Evolutionary conservation across 92 coral and sea anemone genomes (phyloP).

Genomic region (Epizoanthus fatuus): DNA sequence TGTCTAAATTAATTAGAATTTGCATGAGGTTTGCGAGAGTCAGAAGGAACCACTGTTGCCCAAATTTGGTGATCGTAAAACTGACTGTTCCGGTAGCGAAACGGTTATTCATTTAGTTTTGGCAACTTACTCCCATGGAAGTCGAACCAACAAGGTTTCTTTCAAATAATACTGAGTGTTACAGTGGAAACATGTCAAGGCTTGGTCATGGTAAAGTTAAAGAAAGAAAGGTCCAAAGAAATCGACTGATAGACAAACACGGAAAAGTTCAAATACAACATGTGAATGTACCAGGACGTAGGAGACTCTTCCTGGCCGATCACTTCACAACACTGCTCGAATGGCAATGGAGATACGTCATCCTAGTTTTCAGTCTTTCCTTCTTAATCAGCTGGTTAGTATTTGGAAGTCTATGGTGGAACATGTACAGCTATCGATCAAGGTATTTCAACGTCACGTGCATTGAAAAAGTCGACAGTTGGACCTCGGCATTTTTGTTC

Average conservation of each 20-base stretch:
- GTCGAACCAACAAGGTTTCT: too few relatives aligned
- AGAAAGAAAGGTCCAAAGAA: conserved; percentile 56
- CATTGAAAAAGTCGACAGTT: conserved; percentile 79
- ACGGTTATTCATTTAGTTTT: too few relatives aligned
- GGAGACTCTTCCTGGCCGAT: conserved; percentile 78
- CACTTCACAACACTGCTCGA: conserved; percentile 95
- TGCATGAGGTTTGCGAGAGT: too few relatives aligned
- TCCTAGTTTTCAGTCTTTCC: conserved; percentile 72
- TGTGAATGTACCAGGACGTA: conserved; percentile 75
- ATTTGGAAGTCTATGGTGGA: conserved; percentile 95
- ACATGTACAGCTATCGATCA: conserved; percentile 72
- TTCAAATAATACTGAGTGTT: too few relatives aligned
- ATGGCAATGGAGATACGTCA: conserved; percentile 89
- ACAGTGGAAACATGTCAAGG: too few relatives aligned
- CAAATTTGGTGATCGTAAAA: too few relatives aligned
- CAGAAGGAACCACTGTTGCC: too few relatives aligned
- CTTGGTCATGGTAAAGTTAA: too few relatives aligned
- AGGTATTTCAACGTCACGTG: conserved; percentile 64
- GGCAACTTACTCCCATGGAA: too few relatives aligned
- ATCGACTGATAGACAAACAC: conserved; percentile 72
- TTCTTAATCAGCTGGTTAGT: conserved; percentile 89
- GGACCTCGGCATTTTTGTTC: conserved; percentile 81
- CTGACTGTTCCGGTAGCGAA: too few relatives aligned
- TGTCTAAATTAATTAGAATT: too few relatives aligned
- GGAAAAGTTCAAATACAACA: conserved; percentile 79